phyloP scores from a whole-genome alignment of 1,140 invertebrate species.

The Lucilia cuprina region DNA sequence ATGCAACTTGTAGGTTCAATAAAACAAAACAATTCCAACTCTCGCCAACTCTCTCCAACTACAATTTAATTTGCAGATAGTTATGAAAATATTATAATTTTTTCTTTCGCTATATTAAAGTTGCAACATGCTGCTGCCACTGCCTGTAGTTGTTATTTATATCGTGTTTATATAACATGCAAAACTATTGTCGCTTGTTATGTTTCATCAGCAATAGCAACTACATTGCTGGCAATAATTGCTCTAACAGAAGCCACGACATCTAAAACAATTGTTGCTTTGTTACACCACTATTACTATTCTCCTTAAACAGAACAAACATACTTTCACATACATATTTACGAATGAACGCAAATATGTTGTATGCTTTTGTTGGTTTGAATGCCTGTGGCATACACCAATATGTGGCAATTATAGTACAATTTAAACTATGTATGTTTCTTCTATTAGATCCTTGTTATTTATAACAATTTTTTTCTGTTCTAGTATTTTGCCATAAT shows the following conservation, averaged over 20 bases:
- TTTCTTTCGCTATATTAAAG: no score
- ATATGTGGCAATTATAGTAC: not conserved
- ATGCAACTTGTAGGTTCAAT: not conserved
- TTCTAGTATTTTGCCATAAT: not conserved
- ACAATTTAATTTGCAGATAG: not conserved
- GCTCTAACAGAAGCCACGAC: not conserved
- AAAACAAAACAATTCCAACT: no score
- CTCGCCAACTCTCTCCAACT: not conserved
- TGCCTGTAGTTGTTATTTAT: no score
- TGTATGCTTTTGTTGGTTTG: not conserved
- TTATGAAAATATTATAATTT: not conserved
- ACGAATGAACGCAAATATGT: no score
- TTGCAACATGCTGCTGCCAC: no score
- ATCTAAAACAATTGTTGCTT: not conserved
- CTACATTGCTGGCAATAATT: not conserved
- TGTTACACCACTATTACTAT: not conserved
- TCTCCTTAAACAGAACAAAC: no score
- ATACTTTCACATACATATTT: no score
- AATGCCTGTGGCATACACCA: not conserved
- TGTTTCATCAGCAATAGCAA: not conserved
- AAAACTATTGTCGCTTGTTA: constrained; percentile 11
- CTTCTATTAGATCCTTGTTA: not conserved
- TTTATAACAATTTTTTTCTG: not conserved
- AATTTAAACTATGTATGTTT: no score
- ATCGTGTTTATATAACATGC: not conserved